Conservation (phyloP, 2,113 vertebrate genomes). For the Patagioenas fasciata region DNA sequence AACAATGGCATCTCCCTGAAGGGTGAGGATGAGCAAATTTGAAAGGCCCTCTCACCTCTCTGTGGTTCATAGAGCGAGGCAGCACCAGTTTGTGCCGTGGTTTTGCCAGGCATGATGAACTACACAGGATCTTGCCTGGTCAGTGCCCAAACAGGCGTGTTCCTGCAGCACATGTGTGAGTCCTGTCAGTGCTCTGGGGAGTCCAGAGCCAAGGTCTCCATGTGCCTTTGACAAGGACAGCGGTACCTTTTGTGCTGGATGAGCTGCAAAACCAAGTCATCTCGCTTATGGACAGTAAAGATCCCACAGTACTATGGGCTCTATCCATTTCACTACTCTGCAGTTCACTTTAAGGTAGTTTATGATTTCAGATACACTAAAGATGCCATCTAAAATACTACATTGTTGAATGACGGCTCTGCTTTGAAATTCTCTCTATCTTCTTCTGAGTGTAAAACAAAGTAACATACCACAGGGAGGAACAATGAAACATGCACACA, state of each 20-base stretch:
- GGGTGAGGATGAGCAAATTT: not conserved
- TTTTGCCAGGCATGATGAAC: not conserved
- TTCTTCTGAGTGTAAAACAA: not conserved
- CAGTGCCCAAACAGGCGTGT: accelerated
- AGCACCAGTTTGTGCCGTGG: not conserved
- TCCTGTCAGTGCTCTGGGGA: not conserved
- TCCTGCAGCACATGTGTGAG: accelerated
- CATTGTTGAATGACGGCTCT: not conserved
- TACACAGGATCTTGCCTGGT: accelerated
- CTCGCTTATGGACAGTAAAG: accelerated
- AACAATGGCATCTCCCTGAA: not conserved
- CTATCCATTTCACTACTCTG: not conserved
- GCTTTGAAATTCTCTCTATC: not conserved
- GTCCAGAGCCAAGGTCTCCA: not conserved
- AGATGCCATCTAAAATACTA: not conserved
- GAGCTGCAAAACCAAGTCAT: not conserved
- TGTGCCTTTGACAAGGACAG: accelerated
- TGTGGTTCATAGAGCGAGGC: not conserved
- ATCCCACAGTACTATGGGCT: not conserved
- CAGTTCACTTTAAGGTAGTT: not conserved
- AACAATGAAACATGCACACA: not conserved
- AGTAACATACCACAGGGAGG: not conserved
- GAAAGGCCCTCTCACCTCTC: not conserved
- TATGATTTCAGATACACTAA: not conserved
- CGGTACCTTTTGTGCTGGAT: not conserved